A percentile compares a stretch with the other conserved stretches of the same genome.
Conservation (phyloP, 2,113 vertebrate genomes). For the Globicephala melas region DNA sequence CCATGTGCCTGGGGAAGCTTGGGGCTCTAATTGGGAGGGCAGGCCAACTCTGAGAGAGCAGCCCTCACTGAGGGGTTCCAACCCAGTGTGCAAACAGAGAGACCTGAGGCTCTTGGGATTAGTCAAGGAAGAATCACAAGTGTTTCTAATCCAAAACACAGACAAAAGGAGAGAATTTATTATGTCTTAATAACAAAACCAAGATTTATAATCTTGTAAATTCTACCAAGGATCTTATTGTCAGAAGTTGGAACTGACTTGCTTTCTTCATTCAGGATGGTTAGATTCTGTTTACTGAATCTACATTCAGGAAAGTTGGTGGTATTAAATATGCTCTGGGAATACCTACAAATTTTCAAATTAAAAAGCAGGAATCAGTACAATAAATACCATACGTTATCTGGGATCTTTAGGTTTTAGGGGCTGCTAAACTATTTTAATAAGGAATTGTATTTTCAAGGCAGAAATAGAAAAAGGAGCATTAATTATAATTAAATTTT, state of each 20-base stretch:
- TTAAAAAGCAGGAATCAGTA: conserved; percentile 6
- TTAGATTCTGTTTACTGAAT: background rate
- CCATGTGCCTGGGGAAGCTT: background rate
- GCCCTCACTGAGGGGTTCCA: background rate
- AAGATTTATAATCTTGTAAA: background rate
- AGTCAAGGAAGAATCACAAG: background rate
- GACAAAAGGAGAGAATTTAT: background rate
- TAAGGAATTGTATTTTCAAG: conserved; percentile 24
- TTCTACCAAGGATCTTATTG: background rate
- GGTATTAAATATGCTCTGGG: background rate
- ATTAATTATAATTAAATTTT: background rate
- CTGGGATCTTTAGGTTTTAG: background rate
- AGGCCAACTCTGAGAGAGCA: background rate
- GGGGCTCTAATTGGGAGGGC: background rate
- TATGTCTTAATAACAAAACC: background rate
- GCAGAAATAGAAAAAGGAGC: background rate
- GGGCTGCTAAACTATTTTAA: background rate
- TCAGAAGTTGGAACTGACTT: background rate
- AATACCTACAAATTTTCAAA: conserved; percentile 10
- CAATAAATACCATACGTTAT: background rate
- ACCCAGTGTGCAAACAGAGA: background rate
- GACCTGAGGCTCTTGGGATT: background rate
- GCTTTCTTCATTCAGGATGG: background rate
- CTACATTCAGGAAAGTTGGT: background rate
- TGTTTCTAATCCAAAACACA: background rate